A percentile compares a stretch with the other conserved stretches of the same genome.
phyloP scores from a whole-genome alignment of 2,797 vertebrate species.

The Amniataba percoides region DNA sequence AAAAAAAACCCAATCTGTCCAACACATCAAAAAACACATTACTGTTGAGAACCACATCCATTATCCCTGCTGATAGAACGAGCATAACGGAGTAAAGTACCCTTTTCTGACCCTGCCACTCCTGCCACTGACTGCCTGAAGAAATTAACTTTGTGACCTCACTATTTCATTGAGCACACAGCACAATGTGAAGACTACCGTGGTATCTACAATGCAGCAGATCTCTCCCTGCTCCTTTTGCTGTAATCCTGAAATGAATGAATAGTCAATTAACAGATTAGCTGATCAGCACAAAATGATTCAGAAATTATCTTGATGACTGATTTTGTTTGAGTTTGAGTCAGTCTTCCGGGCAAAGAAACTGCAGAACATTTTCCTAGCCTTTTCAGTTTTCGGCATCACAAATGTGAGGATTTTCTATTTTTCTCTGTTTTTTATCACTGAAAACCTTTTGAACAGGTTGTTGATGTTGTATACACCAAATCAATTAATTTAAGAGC shows the following conservation, averaged over 20 bases:
- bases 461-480: neutral
- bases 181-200: neutral
- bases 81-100: constrained; percentile 38
- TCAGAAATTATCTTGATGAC: neutral
- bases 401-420: neutral
- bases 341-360: too few relatives aligned
- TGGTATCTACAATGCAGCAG: neutral
- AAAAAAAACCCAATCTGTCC: constrained; percentile 16
- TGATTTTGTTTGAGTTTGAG: neutral
- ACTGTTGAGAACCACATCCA: constrained; percentile 35
- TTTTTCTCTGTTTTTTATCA: neutral
- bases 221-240: neutral
- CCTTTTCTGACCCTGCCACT: constrained; percentile 32
- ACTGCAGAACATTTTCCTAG: neutral
- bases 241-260: too few relatives aligned
- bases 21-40: constrained; percentile 44
- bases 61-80: constrained; percentile 51
- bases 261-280: neutral
- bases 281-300: neutral
- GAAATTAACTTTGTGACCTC: constrained; percentile 40
- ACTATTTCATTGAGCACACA: constrained; percentile 29
- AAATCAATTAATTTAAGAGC: too few relatives aligned
- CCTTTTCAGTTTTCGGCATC: neutral
- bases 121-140: constrained; percentile 17
- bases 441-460: neutral